These are phyloP conservation scores for Diadumene lineata DNA, from an alignment of 92 coral and sea anemone species.

Conservation along the genomic window DNA sequence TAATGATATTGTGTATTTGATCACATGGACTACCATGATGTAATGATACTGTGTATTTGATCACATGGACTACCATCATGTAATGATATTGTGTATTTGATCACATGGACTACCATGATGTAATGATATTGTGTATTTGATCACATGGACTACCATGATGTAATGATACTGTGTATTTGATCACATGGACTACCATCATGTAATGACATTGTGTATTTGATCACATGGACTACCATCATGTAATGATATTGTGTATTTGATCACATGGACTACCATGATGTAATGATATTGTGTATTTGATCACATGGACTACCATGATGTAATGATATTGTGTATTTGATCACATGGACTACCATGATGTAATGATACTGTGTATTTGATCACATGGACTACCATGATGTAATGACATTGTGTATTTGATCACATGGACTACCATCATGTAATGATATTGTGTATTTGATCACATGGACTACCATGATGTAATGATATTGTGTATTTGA, in stretches of 20 bases:
- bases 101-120: not conserved
- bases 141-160: too few species aligned
- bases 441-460: not conserved
- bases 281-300: not conserved
- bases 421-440: not conserved
- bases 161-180: not conserved
- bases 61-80: too few species aligned
- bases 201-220: not conserved
- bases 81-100: not conserved
- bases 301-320: too few species aligned
- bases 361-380: not conserved
- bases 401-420: not conserved
- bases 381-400: too few species aligned
- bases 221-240: too few species aligned
- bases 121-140: not conserved
- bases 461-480: too few species aligned
- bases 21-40: not conserved
- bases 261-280: not conserved
- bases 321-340: not conserved
- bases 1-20: not conserved
- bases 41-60: not conserved
- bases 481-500: not conserved
- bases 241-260: not conserved
- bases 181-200: not conserved
- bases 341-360: not conserved